Evolutionary conservation across 2,113 vertebrate genomes (phyloP).

Genomic region (Chaetodon trifascialis): DNA sequence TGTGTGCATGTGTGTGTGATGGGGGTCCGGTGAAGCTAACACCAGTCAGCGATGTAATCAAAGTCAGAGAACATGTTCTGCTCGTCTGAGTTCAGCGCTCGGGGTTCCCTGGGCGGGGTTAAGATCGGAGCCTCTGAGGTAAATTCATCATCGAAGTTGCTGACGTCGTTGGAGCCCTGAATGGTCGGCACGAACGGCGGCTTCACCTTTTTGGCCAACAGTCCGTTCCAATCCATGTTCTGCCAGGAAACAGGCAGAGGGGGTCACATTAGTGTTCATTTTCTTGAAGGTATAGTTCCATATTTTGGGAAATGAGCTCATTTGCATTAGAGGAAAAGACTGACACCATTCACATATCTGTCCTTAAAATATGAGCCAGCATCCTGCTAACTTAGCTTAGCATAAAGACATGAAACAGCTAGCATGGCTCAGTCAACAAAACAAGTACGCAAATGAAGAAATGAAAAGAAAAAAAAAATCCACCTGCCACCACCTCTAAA

Average conservation of each 20-base stretch:
- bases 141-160: slow-evolving; percentile 99
- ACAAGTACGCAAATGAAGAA: too few relatives aligned
- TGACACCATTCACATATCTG: not conserved
- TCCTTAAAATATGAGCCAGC: not conserved
- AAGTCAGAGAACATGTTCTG: slow-evolving; percentile 98
- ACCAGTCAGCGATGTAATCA: slow-evolving; percentile 98
- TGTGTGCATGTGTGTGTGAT: not conserved
- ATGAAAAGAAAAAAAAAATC: not conserved
- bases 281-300: not conserved
- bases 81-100: slow-evolving; percentile 92
- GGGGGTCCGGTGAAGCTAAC: slow-evolving; percentile 83
- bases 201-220: slow-evolving; percentile 96
- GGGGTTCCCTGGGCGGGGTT: slow-evolving; percentile 95
- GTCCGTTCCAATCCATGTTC: slow-evolving; percentile 93
- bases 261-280: not conserved
- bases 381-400: not conserved
- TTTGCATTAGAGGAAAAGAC: too few relatives aligned
- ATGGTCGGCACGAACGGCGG: slow-evolving; percentile 97
- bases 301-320: not conserved
- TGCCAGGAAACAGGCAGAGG: slow-evolving; percentile 66
- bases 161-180: slow-evolving; percentile 93
- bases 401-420: not conserved
- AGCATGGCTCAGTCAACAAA: not conserved
- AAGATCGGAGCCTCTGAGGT: slow-evolving; percentile 97
- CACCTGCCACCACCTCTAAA: not conserved